Evolutionary conservation across 2,888 invertebrate genomes (phyloP).

Genomic region (Meta bourneti): DNA sequence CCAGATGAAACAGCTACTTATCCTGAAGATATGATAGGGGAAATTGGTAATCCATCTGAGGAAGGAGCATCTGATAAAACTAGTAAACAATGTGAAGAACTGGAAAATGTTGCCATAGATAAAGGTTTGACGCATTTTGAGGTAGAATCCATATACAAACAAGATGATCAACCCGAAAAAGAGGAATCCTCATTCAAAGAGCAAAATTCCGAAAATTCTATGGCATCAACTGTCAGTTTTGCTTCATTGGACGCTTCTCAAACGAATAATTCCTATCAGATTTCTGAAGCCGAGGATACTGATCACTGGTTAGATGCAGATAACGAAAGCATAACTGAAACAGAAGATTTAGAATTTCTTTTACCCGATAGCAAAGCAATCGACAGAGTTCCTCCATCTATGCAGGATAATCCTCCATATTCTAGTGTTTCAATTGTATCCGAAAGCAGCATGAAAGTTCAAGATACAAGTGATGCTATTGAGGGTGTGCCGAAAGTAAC

Average conservation of each 20-base stretch:
- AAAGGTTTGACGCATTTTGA: neutral
- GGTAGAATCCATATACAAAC: neutral
- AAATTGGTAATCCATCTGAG: too few relatives aligned
- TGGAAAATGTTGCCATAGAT: neutral
- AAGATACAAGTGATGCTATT: constrained; percentile 16
- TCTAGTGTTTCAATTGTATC: neutral
- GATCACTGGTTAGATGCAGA: constrained; percentile 36
- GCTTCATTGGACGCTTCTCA: neutral
- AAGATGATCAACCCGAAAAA: neutral
- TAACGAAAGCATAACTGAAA: constrained; percentile 30
- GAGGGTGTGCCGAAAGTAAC: neutral
- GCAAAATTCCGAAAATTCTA: neutral
- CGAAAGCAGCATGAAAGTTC: neutral
- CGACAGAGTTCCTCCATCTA: neutral
- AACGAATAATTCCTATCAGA: constrained; percentile 16
- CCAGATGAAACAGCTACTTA: too few relatives aligned
- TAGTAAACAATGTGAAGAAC: neutral
- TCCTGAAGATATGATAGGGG: too few relatives aligned
- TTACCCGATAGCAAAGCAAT: neutral
- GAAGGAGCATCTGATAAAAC: neutral
- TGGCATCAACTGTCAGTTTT: neutral
- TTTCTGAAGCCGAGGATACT: neutral
- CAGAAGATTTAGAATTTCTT: constrained; percentile 29
- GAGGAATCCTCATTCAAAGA: neutral
- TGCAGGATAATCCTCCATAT: neutral